These are phyloP conservation scores for Panurus biarmicus DNA, from an alignment of 2,113 vertebrate species.

Conservation along the genomic window DNA sequence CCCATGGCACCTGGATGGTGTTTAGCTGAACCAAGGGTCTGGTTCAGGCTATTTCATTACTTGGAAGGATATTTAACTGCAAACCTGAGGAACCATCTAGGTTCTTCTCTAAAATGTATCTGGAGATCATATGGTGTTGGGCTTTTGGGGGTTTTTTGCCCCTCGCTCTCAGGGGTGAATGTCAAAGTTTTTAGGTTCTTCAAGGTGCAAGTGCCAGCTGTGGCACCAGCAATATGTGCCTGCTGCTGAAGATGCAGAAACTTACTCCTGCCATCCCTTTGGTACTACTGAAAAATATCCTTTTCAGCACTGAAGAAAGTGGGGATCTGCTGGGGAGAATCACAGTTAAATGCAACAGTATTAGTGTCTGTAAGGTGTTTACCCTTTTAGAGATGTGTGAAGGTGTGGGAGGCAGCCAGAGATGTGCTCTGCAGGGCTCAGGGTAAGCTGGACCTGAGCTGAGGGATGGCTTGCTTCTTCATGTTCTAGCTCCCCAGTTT, in stretches of 20 bases:
- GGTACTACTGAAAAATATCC: neutral
- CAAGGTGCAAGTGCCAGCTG: neutral
- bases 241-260: neutral
- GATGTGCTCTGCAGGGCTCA: neutral
- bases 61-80: neutral
- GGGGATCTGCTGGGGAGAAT: neutral
- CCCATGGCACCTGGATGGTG: neutral
- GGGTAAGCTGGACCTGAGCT: neutral
- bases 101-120: neutral
- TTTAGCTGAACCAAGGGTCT: neutral
- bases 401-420: neutral
- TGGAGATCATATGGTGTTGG: fast-evolving
- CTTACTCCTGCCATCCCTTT: neutral
- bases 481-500: neutral
- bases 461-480: neutral
- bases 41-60: neutral
- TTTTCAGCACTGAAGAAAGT: neutral
- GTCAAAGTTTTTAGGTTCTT: neutral
- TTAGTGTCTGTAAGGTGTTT: neutral
- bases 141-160: neutral
- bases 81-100: neutral
- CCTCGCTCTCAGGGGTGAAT: fast-evolving
- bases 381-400: neutral
- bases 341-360: neutral
- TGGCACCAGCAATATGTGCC: neutral